These are phyloP conservation scores for Siniperca scherzeri DNA, from an alignment of 2,797 vertebrate genomes.

Conservation along the genomic window DNA sequence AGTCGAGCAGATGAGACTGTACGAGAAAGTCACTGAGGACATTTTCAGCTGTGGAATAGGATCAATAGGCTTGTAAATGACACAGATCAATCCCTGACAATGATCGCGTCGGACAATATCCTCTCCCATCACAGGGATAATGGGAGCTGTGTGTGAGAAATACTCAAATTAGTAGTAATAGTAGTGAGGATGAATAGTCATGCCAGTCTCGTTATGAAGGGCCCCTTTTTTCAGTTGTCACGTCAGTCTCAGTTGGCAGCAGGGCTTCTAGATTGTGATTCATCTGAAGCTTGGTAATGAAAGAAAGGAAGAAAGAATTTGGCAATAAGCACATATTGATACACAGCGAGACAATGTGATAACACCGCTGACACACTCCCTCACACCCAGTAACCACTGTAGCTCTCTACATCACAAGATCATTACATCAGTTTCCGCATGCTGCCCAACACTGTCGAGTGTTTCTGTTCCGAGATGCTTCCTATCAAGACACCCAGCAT, in stretches of 20 bases:
- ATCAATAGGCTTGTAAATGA: conserved; percentile 57
- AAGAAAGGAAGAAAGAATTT: not conserved
- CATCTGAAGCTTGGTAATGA: not conserved
- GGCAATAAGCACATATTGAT: not conserved
- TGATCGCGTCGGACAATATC: conserved; percentile 45
- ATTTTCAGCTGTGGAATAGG: conserved; percentile 28
- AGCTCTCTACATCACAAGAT: not conserved
- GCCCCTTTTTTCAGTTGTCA: conserved; percentile 1
- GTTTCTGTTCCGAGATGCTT: conserved; percentile 12
- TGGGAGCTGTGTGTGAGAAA: conserved; percentile 40
- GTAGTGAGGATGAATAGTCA: conserved; percentile 46
- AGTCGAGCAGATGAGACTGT: conserved; percentile 7
- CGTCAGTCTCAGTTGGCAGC: conserved; percentile 21
- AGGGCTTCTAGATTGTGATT: conserved; percentile 14
- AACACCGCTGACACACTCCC: not conserved
- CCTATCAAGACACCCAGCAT: not conserved
- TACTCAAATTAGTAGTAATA: conserved; percentile 32
- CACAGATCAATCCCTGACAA: conserved; percentile 45
- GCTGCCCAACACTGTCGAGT: conserved; percentile 2
- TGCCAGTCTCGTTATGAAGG: not conserved
- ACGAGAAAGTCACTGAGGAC: conserved; percentile 52
- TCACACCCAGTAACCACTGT: not conserved
- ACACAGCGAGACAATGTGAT: not conserved
- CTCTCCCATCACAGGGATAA: conserved; percentile 32
- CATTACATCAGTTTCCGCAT: conserved; percentile 6